Base-by-base conservation (phyloP, 2,797 vertebrate species). In the Hipposideros larvatus region DNA sequence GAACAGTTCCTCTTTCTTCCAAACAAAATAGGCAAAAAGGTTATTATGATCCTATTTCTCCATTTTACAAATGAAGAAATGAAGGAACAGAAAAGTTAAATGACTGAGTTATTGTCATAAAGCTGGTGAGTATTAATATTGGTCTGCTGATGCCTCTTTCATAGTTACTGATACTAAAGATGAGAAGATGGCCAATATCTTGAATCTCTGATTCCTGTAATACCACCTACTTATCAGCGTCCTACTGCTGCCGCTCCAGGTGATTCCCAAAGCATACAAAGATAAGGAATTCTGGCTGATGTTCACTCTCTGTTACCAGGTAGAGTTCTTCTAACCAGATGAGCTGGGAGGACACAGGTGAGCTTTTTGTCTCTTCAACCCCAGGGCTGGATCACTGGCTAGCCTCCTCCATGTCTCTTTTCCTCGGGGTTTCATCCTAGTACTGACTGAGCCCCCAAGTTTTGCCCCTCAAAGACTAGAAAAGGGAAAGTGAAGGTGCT, bases 211-310 rank as follows among this genome's bases (percentile, higher is more conserved):
- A 18, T 11, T 61, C 31, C 34, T 5, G 5, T 15, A 6, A 19
- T 8, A 18, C 21, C 7, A 1, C 16, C 5, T 2, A 8, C 18
- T 6, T 5, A 4, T 8, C 41, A 2, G 48, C 51, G 43, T 28
- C 66, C 65, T 2, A 0, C 21, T 41, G 41, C 55, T 34, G 63
- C 80, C 22, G 0, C 5, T 31, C 19, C 9, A 0, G 0, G 31
- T 10, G 31, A 16, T 21, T 5, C 48, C 84, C 34, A 2, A 7
- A 55, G 24, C 4, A 24, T 1, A 4, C 59, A 28, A 0, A 11
- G 46, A 19, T 22, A 0, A 37, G 51, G 82, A 31, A 43, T 15
- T 31, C 41, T 53, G 48, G 34, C 51, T 11, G 13, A 5, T 5
- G 48, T 11, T 1, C n/a, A 16, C 41, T 2, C 0, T 34, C 53